Conservation (phyloP, 2,797 vertebrate genomes). For the Falco rusticolus region DNA sequence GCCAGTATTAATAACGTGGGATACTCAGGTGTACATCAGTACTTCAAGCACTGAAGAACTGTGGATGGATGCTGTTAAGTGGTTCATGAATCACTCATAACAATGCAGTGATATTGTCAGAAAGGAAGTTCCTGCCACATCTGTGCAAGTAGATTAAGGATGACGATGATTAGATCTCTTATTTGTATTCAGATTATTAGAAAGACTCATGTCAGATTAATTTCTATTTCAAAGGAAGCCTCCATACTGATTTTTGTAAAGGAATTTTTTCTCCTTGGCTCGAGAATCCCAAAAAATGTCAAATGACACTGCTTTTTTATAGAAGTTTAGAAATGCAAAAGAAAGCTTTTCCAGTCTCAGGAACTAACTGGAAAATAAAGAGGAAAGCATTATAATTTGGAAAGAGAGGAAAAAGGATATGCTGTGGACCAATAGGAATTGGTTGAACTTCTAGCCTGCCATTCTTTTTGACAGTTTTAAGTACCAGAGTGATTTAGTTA, state of each 20-base stretch:
- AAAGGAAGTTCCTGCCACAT: neutral
- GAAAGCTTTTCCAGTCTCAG: neutral
- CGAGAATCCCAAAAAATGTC: neutral
- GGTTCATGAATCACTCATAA: neutral
- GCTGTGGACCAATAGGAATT: neutral
- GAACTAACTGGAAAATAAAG: neutral
- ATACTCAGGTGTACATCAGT: neutral
- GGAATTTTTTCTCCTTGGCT: neutral
- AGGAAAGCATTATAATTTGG: neutral
- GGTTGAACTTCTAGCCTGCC: constrained; percentile 6
- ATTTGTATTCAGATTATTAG: neutral
- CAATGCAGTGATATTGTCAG: neutral
- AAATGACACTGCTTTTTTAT: neutral
- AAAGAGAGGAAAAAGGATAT: neutral
- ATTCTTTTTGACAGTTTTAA: constrained; percentile 32
- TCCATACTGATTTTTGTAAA: neutral
- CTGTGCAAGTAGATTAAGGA: neutral
- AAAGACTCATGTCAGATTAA: neutral
- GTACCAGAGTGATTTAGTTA: constrained; percentile 20
- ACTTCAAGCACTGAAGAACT: neutral
- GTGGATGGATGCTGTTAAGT: neutral
- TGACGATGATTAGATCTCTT: neutral
- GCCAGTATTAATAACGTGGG: neutral
- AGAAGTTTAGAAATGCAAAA: neutral
- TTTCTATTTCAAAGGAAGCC: neutral